A percentile compares a stretch with the other conserved stretches of the same genome.
Conservation (phyloP, 2,888 invertebrate species). For the Lacanobia oleracea region DNA sequence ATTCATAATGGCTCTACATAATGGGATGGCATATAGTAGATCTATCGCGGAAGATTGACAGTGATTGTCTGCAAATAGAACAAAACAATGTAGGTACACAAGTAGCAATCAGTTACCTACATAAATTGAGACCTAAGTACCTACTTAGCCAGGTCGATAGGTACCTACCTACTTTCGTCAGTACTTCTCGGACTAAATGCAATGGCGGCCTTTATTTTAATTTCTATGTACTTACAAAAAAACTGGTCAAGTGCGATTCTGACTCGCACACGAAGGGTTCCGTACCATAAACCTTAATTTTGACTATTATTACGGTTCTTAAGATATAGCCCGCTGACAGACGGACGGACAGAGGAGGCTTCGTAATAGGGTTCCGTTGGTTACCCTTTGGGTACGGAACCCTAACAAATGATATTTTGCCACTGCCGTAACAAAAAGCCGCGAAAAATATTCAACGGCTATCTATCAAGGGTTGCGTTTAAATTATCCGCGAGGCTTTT, state of each 20-base stretch:
- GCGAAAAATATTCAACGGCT: slow-evolving; percentile 48
- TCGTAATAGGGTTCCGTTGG: too few relatives aligned
- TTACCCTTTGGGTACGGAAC: too few relatives aligned
- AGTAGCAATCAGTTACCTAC: not conserved
- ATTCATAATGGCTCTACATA: slow-evolving; percentile 11
- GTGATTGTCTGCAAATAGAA: not conserved
- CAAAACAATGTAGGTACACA: slow-evolving; percentile 15
- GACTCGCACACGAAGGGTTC: too few relatives aligned
- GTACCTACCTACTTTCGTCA: not conserved
- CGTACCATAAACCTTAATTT: too few relatives aligned
- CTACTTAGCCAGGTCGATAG: not conserved
- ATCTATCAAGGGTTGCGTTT: slow-evolving; percentile 45
- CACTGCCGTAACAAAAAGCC: slow-evolving; percentile 51
- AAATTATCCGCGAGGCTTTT: slow-evolving; percentile 54
- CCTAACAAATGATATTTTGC: slow-evolving; percentile 41
- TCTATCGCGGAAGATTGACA: not conserved
- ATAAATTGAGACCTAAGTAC: not conserved
- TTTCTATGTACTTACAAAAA: slow-evolving; percentile 44
- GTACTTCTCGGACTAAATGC: slow-evolving; percentile 9
- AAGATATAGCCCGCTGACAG: too few relatives aligned
- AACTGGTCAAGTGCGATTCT: too few relatives aligned
- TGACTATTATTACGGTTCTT: too few relatives aligned
- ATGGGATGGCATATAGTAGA: not conserved
- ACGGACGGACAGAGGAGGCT: too few relatives aligned
- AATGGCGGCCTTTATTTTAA: slow-evolving; percentile 34